Evolutionary conservation across 2,888 invertebrate genomes (phyloP), one percentile per base, ranked within the genome.

Genomic region (Pollenia griseotomentosa): DNA sequence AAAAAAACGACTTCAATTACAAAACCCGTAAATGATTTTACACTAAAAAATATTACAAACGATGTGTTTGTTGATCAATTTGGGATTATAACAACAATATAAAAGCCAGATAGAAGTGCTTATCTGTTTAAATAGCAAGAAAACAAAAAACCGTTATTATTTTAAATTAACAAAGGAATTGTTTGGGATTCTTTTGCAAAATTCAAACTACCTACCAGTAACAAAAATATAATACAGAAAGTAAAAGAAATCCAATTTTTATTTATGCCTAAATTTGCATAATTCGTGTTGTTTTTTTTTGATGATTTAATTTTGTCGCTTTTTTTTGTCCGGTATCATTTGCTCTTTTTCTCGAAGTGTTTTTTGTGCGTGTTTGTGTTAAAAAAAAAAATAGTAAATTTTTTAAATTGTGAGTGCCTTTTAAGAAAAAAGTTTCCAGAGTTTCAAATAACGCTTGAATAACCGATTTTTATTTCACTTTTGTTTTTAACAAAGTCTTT

Each of bases 401-500:
- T 48, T 61, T 23, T 65, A 23, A 55, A 46, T 73, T 77, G 68
- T 74, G 63, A 70, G 66, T 73, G 66, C 63, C 71, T 71, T 46
- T 44, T 40, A 33, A n/a, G 71, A 80, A 40, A 59, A 78, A 16
- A 66, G 40, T 48, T 81, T 74, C 6, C 19, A 68, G 10, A 79
- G 84, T 70, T 68, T 84, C 65, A 74, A 73, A 87, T 77, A 87
- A 82, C 86, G 83, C 71, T 80, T 65, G 75, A 78, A 81, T 84
- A 87, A 85, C 79, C 65, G 73, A 81, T 84, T 84, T 78, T 68
- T 66, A 65, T 59, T 57, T 42, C 65, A 46, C 65, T 71, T 73
- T 82, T 86, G 70, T 59, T 63, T 65, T 48, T 68, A 61, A 57
- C 65, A 55, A 65, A 65, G 65, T 57, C 9, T 82, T 74, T 61